Evolutionary conservation across 1,140 invertebrate genomes (phyloP), one percentile per base, ranked within the genome.

Genomic region (Berghia stephanieae): DNA sequence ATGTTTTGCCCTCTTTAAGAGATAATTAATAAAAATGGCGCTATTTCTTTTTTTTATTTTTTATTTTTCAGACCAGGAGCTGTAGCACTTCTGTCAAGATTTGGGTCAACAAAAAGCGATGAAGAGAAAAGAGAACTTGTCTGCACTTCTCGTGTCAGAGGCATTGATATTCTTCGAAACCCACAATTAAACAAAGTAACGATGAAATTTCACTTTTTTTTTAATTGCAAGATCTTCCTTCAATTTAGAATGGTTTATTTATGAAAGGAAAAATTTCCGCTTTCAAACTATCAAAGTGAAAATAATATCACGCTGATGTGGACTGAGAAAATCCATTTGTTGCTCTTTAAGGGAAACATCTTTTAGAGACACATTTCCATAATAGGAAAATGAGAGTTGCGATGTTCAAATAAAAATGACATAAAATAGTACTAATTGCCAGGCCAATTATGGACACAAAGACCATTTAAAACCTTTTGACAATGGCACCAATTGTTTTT

Each of bases 121-220:
- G 67, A 71, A 3, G 16, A 21, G 27, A 55, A 78, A 57, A 84
- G 83, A 68, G 83, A 86, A 10, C 82, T 85, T 16, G 85, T 86
- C 63, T 83, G 82, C 44, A 81, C 85, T 75, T 81, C 83, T 38
- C 81, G 83, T 77, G 55, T 85, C 27, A 78, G 88, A 74, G 88
- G 88, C 4, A 88, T 89, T 77, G 88, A 89, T 71, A 83, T 89
- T 67, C 70, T 89, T 4, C 78, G 88, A 69, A 86, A 88, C 66
- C 87, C 88, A 34, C 84, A 83, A 78, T 78, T 89, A 10, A 89
- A 89, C 79, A 89, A 89, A 84, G 88, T 88, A 81, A 46, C 18
- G 10, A 10, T 63, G 57, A n/a, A n/a, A n/a, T 63, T 8, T 63
- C 13, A 63, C 8, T 8, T 16, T 63, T 24, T 63, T 63, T 63